Evolutionary conservation across 2,888 invertebrate genomes (phyloP).

Genomic region (Apodemia zela): DNA sequence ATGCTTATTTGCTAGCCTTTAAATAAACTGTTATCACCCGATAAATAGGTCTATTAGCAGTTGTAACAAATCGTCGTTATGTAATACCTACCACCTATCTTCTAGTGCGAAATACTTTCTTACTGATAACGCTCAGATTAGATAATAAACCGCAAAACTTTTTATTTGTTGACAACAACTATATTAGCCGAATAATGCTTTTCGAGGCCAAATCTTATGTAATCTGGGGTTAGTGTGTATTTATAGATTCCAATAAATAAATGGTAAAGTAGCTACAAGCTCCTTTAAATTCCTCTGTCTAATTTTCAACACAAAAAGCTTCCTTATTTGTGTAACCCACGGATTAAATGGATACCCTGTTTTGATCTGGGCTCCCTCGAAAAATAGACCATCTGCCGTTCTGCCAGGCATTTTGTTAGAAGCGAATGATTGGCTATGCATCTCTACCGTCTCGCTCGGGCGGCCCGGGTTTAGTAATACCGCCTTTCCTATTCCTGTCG

Average conservation of each 20-base stretch:
- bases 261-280: background rate
- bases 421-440: no score
- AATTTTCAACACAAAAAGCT: background rate
- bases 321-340: no score
- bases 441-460: no score
- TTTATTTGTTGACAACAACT: background rate
- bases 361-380: no score
- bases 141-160: background rate
- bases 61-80: slow-evolving; percentile 5
- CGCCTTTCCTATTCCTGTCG: no score
- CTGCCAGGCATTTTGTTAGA: no score
- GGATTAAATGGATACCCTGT: no score
- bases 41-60: background rate
- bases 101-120: slow-evolving; percentile 4
- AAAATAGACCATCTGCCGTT: no score
- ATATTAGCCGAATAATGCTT: background rate
- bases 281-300: background rate
- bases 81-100: background rate
- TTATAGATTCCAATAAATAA: background rate
- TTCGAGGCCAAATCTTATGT: background rate
- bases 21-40: background rate
- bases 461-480: no score
- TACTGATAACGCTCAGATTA: slow-evolving; percentile 10
- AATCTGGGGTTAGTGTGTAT: background rate
- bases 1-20: no score